Base-by-base conservation (phyloP, 1,140 invertebrate genomes). In the Oscheius sp. region DNA sequence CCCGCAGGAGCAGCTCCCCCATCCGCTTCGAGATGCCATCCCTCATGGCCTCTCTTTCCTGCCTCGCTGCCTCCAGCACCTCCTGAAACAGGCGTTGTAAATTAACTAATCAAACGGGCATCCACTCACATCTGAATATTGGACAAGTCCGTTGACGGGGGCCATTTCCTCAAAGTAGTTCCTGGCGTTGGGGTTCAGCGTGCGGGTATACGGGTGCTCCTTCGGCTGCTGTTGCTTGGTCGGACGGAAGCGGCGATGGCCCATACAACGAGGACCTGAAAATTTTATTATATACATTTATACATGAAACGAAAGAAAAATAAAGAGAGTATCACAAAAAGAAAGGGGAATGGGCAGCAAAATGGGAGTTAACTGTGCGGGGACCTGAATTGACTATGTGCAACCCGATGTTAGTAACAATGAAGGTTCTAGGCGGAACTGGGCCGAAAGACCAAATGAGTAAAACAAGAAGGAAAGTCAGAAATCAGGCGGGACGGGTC, bases 21-120 rank as follows among this genome's bases (percentile, higher is more conserved):
- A 75, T 75, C 55, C 68, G 34, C 36, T 75, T 75, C 10, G 73
- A 75, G 10, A 75, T 68, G 20, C 62, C 73, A 36, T 72, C 68
- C 7, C 67, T 55, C 15, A 75, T 46, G 2, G 59, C 20, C 10
- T 63, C 59, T 23, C 62, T 29, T 31, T 49, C 52, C 26, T 61
- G 36, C n/a, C 42, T 46, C 10, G 55, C 23, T 20, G 23, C 23
- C 23, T 55, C 7, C 7, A 55, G 7, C 7, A 13, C 7, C 23
- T 55, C 49, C 49, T 55, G 28, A 20, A 23, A 4, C 28, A 20
- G 7, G 28, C 28, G 7, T 55, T 13, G 15, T 13, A 23, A 13
- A 55, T 7, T 55, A 55, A n/a, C n/a, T n/a, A n/a, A n/a, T n/a
- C n/a, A 15, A 55, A 55, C 4, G 23, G 7, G 28, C 7, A 55